phyloP scores from a whole-genome alignment of 2,888 invertebrate genomes.

The Megaustenia siamemsis region DNA sequence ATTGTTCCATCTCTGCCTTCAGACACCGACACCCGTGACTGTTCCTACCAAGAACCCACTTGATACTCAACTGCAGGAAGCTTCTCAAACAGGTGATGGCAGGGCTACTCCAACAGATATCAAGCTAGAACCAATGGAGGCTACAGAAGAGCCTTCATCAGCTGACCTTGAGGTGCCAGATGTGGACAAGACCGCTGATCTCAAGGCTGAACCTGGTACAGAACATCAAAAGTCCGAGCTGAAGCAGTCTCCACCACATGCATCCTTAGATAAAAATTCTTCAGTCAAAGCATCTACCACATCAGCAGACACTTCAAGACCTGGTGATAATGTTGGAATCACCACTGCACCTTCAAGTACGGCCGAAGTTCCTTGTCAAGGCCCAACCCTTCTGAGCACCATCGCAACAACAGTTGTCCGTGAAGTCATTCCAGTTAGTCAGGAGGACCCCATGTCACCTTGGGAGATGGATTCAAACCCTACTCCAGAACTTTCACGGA shows the following conservation, averaged over 20 bases:
- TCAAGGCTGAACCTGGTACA: background rate
- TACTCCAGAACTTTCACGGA: slow-evolving; percentile 54
- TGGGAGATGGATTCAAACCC: slow-evolving; percentile 58
- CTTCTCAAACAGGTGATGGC: background rate
- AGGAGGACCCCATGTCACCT: slow-evolving; percentile 49
- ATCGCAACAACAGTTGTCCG: slow-evolving; percentile 27
- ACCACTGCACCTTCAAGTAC: background rate
- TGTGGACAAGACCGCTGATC: background rate
- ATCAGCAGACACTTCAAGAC: background rate
- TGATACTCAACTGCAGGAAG: slow-evolving; percentile 8
- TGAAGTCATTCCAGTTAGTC: slow-evolving; percentile 42
- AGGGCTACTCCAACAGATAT: no score
- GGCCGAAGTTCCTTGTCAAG: background rate
- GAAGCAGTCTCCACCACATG: background rate
- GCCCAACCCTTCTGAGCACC: slow-evolving; percentile 40
- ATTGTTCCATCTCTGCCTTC: background rate
- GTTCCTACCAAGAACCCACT: slow-evolving; percentile 36
- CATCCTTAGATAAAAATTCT: background rate
- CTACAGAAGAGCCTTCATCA: background rate
- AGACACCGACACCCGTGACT: slow-evolving; percentile 49
- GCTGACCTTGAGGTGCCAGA: background rate
- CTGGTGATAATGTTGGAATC: background rate
- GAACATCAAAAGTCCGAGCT: background rate
- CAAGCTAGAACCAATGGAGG: background rate
- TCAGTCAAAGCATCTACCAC: background rate